Percentiles rank a stretch among this genome's conserved stretches.
Evolutionary conservation across 2,113 vertebrate genomes (phyloP).

Genomic region (Mastomys coucha): DNA sequence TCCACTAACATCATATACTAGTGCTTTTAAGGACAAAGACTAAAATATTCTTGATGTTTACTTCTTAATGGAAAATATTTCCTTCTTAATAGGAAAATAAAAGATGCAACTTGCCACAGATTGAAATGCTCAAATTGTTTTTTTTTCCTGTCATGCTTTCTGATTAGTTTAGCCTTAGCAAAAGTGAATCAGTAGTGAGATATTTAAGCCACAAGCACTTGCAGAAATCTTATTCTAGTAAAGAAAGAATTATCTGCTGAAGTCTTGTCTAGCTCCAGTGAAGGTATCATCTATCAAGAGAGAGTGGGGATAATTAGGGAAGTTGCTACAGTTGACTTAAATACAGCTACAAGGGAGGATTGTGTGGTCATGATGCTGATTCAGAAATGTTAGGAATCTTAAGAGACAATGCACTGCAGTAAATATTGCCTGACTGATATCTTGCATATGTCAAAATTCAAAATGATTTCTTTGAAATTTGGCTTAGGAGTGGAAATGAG

Average conservation of each 20-base stretch:
- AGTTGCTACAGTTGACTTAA: conserved; percentile 7
- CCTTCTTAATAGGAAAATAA: conserved; percentile 2
- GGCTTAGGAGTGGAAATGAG: background rate
- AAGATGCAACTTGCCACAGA: conserved; percentile 31
- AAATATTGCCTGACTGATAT: conserved; percentile 18
- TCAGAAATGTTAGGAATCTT: background rate
- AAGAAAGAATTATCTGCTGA: conserved; percentile 45
- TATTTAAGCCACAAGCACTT: background rate
- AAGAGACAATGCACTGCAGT: background rate
- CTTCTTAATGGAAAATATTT: conserved; percentile 19
- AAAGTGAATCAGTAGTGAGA: conserved; percentile 23
- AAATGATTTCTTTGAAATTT: conserved; percentile 1
- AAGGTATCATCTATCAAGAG: conserved; percentile 19
- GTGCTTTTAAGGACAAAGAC: background rate
- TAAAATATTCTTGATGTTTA: background rate
- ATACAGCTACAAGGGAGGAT: conserved; percentile 30
- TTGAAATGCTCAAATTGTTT: conserved; percentile 29
- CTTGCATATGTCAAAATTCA: background rate
- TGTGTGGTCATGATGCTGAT: background rate
- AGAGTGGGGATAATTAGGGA: background rate
- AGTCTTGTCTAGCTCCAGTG: background rate
- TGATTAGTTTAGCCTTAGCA: conserved; percentile 37
- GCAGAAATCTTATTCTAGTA: conserved; percentile 54
- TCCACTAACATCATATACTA: background rate
- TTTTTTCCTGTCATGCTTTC: conserved; percentile 48